These are phyloP conservation scores for Allolobophora icterica DNA, from an alignment of 2,888 invertebrate genomes.

Conservation along the genomic window DNA sequence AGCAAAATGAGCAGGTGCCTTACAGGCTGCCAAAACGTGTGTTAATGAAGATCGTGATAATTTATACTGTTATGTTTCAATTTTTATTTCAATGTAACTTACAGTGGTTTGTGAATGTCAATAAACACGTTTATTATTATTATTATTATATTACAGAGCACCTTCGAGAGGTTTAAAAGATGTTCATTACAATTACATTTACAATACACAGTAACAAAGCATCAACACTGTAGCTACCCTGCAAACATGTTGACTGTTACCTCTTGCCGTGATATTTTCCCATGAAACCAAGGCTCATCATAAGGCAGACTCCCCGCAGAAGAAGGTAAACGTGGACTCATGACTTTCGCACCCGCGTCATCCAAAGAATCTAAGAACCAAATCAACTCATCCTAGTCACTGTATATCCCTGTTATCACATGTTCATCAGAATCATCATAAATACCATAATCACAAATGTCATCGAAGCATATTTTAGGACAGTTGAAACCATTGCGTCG, in stretches of 20 bases:
- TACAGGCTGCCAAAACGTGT: too few relatives aligned
- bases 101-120: too few relatives aligned
- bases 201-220: background rate
- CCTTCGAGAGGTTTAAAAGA: background rate
- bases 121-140: too few relatives aligned
- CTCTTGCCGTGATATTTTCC: constrained; percentile 82
- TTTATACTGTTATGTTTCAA: too few relatives aligned
- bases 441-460: background rate
- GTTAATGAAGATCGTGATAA: too few relatives aligned
- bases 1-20: too few relatives aligned
- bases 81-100: too few relatives aligned
- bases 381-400: background rate
- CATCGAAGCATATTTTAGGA: background rate
- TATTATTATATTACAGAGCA: too few relatives aligned
- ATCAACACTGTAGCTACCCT: background rate
- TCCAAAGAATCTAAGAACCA: background rate
- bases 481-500: background rate
- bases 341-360: background rate
- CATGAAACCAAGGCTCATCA: constrained; percentile 91
- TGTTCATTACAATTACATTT: background rate
- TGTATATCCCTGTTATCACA: background rate
- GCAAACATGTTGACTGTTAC: constrained; percentile 66
- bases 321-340: background rate
- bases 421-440: background rate
- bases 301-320: constrained; percentile 37